Evolutionary conservation across 2,797 vertebrate species (phyloP).

Genomic region (Podargus strigoides): DNA sequence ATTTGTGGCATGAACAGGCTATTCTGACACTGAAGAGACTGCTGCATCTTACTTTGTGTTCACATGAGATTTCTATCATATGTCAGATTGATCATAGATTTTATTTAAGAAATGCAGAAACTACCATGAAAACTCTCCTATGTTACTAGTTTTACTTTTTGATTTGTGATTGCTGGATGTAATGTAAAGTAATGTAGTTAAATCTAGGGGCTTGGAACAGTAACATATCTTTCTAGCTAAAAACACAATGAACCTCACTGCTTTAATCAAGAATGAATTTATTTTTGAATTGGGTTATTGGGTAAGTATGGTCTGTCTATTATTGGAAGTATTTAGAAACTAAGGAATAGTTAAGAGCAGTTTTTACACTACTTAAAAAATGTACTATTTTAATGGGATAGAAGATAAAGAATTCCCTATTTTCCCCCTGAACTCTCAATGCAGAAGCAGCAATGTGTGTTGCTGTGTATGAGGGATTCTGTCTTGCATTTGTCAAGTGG

Average conservation of each 20-base stretch:
- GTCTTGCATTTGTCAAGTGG: not conserved
- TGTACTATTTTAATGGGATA: not conserved
- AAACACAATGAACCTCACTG: not conserved
- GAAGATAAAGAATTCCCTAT: not conserved
- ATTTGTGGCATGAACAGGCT: accelerated
- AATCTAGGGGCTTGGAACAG: not conserved
- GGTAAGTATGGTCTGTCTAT: not conserved
- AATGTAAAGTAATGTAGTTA: not conserved
- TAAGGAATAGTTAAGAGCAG: not conserved
- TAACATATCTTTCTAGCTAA: not conserved
- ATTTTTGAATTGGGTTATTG: not conserved
- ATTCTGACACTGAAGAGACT: not conserved
- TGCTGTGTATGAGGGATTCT: not conserved
- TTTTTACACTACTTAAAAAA: not conserved
- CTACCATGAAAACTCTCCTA: not conserved
- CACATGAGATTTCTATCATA: not conserved
- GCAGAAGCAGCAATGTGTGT: not conserved
- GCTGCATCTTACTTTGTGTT: not conserved
- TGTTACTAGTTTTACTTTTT: not conserved
- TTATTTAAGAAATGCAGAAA: not conserved
- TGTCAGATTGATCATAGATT: not conserved
- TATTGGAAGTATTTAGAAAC: not conserved
- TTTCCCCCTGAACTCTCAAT: not conserved
- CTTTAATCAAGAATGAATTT: not conserved
- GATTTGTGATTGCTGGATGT: not conserved